These are phyloP conservation scores for Macaca mulatta DNA, from an alignment of 2,113 vertebrate species.

Conservation along the genomic window DNA sequence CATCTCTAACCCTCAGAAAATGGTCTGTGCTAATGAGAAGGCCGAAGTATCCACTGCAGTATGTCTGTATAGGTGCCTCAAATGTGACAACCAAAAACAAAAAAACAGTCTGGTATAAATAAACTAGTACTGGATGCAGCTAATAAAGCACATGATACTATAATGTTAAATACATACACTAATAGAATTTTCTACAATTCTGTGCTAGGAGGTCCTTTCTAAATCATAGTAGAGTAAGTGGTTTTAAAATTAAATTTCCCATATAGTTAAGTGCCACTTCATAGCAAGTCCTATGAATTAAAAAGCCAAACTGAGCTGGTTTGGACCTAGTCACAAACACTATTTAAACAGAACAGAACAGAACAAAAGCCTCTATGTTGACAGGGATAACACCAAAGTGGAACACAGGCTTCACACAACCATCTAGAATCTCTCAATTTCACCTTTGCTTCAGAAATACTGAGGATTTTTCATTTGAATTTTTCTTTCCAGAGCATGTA, in stretches of 20 bases:
- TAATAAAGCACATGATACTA: constrained; percentile 37
- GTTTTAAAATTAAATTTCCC: constrained; percentile 77
- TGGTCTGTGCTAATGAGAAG: constrained; percentile 53
- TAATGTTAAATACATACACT: constrained; percentile 52
- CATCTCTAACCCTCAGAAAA: constrained; percentile 64
- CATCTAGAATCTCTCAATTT: background rate
- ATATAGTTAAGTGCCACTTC: constrained; percentile 51
- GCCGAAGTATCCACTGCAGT: constrained; percentile 35
- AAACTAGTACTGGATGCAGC: background rate
- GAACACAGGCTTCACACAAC: background rate
- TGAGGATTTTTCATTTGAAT: background rate
- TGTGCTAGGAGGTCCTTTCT: constrained; percentile 55
- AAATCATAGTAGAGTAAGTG: constrained; percentile 70
- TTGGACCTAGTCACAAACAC: background rate
- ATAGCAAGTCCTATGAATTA: constrained; percentile 65
- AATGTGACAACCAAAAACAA: constrained; percentile 17
- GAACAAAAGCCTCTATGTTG: background rate
- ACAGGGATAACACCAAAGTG: background rate
- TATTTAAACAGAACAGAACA: background rate
- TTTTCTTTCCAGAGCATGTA: background rate
- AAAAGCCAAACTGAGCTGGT: constrained; percentile 63
- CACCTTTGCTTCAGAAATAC: background rate
- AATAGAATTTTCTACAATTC: constrained; percentile 70
- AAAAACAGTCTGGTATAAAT: constrained; percentile 43
- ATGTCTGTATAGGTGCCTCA: constrained; percentile 64